These are phyloP conservation scores for Pegoplata infirma DNA, from an alignment of 2,888 invertebrate genomes.

Conservation along the genomic window DNA sequence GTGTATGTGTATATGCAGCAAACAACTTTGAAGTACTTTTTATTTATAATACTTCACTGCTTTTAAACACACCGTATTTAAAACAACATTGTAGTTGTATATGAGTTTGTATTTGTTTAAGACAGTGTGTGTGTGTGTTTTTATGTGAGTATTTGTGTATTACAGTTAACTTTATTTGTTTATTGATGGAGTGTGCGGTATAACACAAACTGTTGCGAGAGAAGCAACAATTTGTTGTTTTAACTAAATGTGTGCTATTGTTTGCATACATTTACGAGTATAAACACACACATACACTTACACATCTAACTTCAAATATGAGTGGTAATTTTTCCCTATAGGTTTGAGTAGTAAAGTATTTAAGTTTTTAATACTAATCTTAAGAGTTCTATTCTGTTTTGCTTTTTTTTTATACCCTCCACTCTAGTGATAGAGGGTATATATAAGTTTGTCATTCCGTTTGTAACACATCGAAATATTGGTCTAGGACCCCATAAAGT, in stretches of 20 bases:
- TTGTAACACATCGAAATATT: too few relatives aligned
- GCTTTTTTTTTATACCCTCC: too few relatives aligned
- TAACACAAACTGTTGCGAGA: slow-evolving; percentile 61
- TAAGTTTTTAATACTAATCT: slow-evolving; percentile 44
- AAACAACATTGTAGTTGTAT: background rate
- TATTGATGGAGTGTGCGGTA: slow-evolving; percentile 8
- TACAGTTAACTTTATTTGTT: slow-evolving; percentile 27
- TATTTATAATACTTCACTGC: background rate
- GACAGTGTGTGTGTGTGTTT: too few relatives aligned
- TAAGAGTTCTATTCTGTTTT: slow-evolving; percentile 23
- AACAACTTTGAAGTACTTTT: slow-evolving; percentile 65
- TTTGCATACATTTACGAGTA: background rate
- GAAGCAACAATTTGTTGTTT: slow-evolving; percentile 65
- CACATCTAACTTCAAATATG: slow-evolving; percentile 2
- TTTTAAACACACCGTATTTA: background rate
- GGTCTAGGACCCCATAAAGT: too few relatives aligned
- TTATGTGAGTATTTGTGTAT: too few relatives aligned
- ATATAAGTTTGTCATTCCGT: too few relatives aligned
- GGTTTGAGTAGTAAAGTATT: slow-evolving; percentile 32
- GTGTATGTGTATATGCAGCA: slow-evolving; percentile 52
- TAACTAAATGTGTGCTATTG: slow-evolving; percentile 9
- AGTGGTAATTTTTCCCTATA: slow-evolving; percentile 27
- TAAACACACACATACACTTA: too few relatives aligned
- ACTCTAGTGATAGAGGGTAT: too few relatives aligned
- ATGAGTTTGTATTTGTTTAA: background rate